Evolutionary conservation across 2,797 vertebrate genomes (phyloP), one percentile per base, ranked within the genome.

Genomic region (Pangasius mekongensis): DNA sequence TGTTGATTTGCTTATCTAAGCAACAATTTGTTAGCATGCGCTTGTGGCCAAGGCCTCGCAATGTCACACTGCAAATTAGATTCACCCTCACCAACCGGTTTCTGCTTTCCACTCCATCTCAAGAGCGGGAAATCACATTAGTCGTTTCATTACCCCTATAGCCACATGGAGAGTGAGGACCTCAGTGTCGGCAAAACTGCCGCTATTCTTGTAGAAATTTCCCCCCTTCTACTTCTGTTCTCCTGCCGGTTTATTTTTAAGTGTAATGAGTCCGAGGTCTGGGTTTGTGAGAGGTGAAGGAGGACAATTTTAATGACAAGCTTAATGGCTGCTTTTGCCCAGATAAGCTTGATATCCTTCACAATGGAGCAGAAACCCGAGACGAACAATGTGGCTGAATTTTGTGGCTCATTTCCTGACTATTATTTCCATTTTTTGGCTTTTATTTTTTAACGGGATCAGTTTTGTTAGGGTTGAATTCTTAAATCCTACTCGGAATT

Each of bases 1-100:
- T 92, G 92, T 93, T 95, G 93, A 94, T 95, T 94, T 95, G 94
- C 94, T 94, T 95, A 94, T 95, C 95, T 93, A 94, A 95, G 93
- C 95, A 94, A 93, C 93, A 93, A 93, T 95, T 96, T 96, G 94
- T 95, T 94, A 94, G 93, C 82, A 88, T 94, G 91, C 89, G 92
- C 93, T 95, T 88, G 85, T 91, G 95, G 92, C 92, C 93, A 93
- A 92, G 93, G 93, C 93, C 93, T 92, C 73, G 90, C 94, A 95
- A 95, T 94, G 95, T 95, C 94, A 96, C 90, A 89, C 91, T 91
- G 91, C 92, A 95, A 95, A 95, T 96, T 94, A 94, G 92, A 95
- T 94, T 93, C 93, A 92, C 92, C 91, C 92, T 92, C 93, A 84
- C 71, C 86, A 91, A 94, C 93, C 93, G 91, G n/a, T 52, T 84